Base-by-base conservation (phyloP, 2,888 invertebrate genomes). In the Melanostoma scalare region DNA sequence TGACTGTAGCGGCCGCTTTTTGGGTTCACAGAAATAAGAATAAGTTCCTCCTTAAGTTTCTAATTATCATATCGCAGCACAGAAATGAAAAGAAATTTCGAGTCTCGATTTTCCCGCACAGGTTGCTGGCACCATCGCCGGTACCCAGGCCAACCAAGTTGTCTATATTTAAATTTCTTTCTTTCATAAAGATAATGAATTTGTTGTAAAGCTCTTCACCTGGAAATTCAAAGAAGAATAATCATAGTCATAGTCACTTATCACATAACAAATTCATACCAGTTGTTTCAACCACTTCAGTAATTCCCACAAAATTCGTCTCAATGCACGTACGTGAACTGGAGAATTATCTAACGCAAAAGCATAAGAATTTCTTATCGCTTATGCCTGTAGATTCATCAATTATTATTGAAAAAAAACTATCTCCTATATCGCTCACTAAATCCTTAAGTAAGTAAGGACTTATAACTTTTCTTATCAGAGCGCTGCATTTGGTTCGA, bases 51-150 rank as follows among this genome's bases (percentile, higher is more conserved):
- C n/a, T n/a, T n/a, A n/a, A n/a, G n/a, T n/a, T n/a, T n/a, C n/a
- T n/a, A n/a, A n/a, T n/a, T n/a, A n/a, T n/a, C n/a, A n/a, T n/a
- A n/a, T n/a, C n/a, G n/a, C n/a, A n/a, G n/a, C 20, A 20, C 20
- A 20, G 20, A 20, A 20, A 20, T 20, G 20, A 20, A 1, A 20
- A 20, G n/a, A n/a, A n/a, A n/a, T n/a, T n/a, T n/a, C n/a, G n/a
- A 20, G 1, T 20, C 20, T 33, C 33, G 9, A 31, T 6, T 52
- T 52, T 52, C 1, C 52, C 52, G 31, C 52, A 52, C 52, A 52
- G 52, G 9, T 52, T 52, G 31, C 52, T 52, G 31, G 52, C 52
- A 52, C 52, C 33, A 52, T 52, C 52, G 9, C 20, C 20, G 20
- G 52, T 52, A 6, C 36, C 36, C 9, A 53, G 53, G 35, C 53